A percentile compares a stretch with the other conserved stretches of the same genome.
These are phyloP conservation scores for Holothuria glaberrima DNA, from an alignment of 35 echinoderm and acorn worm genomes.

Conservation along the genomic window DNA sequence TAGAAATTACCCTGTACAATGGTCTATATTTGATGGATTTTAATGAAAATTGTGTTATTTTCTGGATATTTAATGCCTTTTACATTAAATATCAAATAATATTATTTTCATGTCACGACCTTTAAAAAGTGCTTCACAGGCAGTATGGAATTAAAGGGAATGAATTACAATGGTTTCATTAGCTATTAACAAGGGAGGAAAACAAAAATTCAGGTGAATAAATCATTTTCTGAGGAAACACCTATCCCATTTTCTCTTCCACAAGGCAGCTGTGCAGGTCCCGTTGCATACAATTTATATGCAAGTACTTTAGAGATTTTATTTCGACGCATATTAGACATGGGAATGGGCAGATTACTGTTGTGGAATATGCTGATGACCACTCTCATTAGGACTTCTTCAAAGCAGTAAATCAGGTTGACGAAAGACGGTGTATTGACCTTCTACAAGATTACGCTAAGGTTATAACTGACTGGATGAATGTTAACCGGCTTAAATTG, in stretches of 20 bases:
- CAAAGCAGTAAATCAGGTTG: not conserved
- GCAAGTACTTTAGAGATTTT: not conserved
- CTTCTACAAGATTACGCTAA: not conserved
- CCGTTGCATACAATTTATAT: conserved; percentile 3
- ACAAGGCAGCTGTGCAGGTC: not conserved
- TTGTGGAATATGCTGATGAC: conserved; percentile 12
- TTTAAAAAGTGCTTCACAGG: too few relatives aligned
- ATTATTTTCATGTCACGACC: too few relatives aligned
- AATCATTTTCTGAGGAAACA: conserved; percentile 5
- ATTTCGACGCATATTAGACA: not conserved
- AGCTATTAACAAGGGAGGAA: not conserved
- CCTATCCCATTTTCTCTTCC: not conserved
- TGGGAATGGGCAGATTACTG: not conserved
- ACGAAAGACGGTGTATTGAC: not conserved
- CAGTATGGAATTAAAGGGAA: not conserved
- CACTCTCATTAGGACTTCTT: not conserved
- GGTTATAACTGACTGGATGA: not conserved
- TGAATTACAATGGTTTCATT: not conserved
- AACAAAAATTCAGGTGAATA: not conserved
- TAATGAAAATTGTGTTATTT: too few relatives aligned
- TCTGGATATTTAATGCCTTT: too few relatives aligned
- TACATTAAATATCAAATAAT: too few relatives aligned
- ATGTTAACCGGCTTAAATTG: not conserved
- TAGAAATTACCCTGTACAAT: too few relatives aligned
- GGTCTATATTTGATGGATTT: too few relatives aligned